phyloP scores from a whole-genome alignment of 2,888 invertebrate species.

The Melikaiella ostensackeni region DNA sequence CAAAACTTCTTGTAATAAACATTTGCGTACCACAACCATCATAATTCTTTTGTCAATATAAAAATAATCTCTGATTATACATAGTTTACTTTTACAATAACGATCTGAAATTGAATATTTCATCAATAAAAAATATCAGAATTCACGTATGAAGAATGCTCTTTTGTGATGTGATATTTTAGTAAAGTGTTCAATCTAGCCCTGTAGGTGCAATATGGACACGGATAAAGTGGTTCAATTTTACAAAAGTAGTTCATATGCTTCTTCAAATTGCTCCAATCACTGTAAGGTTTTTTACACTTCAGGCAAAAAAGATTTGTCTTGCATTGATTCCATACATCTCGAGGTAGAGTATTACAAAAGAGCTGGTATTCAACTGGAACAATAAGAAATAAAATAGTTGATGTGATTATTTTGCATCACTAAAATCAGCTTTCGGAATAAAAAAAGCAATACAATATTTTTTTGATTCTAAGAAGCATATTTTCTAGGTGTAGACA shows the following conservation, averaged over 20 bases:
- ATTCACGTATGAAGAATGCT: constrained; percentile 55
- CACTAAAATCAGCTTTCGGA: neutral
- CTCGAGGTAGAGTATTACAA: constrained; percentile 64
- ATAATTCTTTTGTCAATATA: too few species aligned
- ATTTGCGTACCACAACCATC: too few species aligned
- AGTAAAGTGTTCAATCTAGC: constrained; percentile 56
- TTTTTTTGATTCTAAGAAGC: neutral
- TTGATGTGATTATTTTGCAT: neutral
- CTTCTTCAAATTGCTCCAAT: constrained; percentile 66
- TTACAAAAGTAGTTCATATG: constrained; percentile 71
- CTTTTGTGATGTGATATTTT: constrained; percentile 63
- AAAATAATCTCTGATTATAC: neutral
- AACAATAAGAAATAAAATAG: constrained; percentile 40
- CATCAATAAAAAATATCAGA: neutral
- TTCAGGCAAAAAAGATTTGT: constrained; percentile 63
- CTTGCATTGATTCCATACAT: constrained; percentile 64
- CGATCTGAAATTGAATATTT: neutral
- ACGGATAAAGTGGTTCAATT: constrained; percentile 62
- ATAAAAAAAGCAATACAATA: neutral
- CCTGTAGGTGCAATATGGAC: constrained; percentile 64
- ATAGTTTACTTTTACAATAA: neutral
- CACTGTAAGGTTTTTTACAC: constrained; percentile 64
- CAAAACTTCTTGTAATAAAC: too few species aligned
- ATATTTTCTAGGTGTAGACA: neutral
- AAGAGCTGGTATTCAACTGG: constrained; percentile 59